A percentile compares a stretch with the other conserved stretches of the same genome.
These are phyloP conservation scores for Sipha flava DNA, from an alignment of 1,140 invertebrate genomes.

Conservation along the genomic window DNA sequence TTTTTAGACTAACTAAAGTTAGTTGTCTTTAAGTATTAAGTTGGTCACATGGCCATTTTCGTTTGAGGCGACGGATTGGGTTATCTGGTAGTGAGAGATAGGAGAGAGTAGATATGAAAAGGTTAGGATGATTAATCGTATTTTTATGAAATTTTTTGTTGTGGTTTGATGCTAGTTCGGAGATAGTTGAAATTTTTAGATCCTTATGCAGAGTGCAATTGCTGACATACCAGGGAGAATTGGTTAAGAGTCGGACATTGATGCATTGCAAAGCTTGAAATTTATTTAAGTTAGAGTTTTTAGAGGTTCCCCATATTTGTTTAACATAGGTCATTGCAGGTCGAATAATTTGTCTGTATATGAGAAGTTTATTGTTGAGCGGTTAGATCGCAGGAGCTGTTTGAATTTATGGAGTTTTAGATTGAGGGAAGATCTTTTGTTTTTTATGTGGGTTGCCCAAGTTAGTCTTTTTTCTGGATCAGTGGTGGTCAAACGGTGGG, in stretches of 20 bases:
- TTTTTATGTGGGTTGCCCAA: constrained; percentile 1
- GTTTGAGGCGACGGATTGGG: background rate
- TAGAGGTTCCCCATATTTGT: constrained; percentile 40
- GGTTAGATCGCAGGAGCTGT: constrained; percentile 38
- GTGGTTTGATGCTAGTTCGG: background rate
- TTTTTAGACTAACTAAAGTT: too few species aligned
- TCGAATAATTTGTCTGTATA: constrained; percentile 41
- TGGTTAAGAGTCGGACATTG: background rate
- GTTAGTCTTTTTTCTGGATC: constrained; percentile 22
- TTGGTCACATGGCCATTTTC: background rate
- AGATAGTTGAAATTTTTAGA: background rate
- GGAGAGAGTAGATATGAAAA: background rate
- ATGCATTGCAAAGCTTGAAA: constrained; percentile 35
- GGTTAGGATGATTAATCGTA: background rate
- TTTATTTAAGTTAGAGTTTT: constrained; percentile 38
- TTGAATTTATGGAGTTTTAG: constrained; percentile 29
- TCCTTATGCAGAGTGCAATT: background rate
- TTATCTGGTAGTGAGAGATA: background rate
- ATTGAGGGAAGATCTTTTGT: constrained; percentile 22
- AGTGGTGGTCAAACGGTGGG: too few species aligned
- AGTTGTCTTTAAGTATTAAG: background rate
- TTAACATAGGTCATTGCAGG: constrained; percentile 42
- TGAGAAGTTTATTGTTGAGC: constrained; percentile 40
- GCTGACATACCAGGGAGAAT: background rate
- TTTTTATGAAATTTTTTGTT: background rate